These are phyloP conservation scores for Neomorphus geoffroyi DNA, from an alignment of 2,797 vertebrate genomes.

Conservation along the genomic window DNA sequence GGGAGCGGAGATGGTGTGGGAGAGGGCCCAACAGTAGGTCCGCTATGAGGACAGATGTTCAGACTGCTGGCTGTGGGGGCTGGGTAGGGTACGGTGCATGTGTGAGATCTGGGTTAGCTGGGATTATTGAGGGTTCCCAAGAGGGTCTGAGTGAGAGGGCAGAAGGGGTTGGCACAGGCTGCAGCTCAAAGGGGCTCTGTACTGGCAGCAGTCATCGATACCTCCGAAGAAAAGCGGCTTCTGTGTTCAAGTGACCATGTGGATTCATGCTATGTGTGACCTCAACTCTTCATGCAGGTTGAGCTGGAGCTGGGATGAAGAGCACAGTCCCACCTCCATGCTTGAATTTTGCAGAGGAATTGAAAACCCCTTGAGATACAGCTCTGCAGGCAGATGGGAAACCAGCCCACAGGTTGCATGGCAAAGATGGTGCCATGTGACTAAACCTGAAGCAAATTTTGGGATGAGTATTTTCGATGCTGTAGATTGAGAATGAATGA, in stretches of 20 bases:
- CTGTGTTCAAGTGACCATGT: neutral
- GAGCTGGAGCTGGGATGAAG: neutral
- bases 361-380: fast-evolving
- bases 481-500: neutral
- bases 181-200: neutral
- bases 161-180: neutral
- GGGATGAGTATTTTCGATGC: neutral
- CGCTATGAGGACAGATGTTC: neutral
- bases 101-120: fast-evolving
- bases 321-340: fast-evolving
- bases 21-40: neutral
- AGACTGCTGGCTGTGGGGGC: neutral
- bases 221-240: neutral
- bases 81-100: neutral
- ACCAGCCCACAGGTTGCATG: neutral
- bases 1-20: neutral
- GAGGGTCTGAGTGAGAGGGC: neutral
- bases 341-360: neutral
- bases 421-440: neutral
- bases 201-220: neutral
- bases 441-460: neutral
- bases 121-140: neutral
- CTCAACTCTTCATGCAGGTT: neutral
- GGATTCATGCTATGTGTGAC: neutral
- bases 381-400: neutral